Evolutionary conservation across 2,888 invertebrate genomes (phyloP), one percentile per base, ranked within the genome.

Genomic region (Macrosoma leucophasiata): DNA sequence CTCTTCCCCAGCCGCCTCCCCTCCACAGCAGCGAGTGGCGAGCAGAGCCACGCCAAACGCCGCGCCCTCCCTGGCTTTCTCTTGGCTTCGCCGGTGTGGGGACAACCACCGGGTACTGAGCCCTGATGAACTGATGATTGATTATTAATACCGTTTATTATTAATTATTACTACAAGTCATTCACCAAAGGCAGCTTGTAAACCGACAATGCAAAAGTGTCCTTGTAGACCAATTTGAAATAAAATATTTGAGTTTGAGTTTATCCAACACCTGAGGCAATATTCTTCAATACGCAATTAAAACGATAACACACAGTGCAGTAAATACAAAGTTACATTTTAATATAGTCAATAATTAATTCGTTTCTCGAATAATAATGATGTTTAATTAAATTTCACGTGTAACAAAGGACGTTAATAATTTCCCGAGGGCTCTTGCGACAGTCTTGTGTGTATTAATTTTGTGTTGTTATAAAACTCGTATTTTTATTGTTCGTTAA

Each of bases 311-410:
- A n/a, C n/a, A n/a, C n/a, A n/a, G n/a, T n/a, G n/a, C n/a, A n/a
- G n/a, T n/a, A n/a, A n/a, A n/a, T n/a, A 34, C 38, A 36, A 36
- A 42, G 39, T 49, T 41, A 45, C 41, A 41, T 43, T 45, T 47
- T 39, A 45, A 45, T 46, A 41, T 36, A 29, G 33, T 39, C 29
- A n/a, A n/a, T 30, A 41, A 44, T 33, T 37, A 29, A 38, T 36
- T 40, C 38, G 32, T 43, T 35, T 35, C 32, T 18, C 4, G 14
- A 33, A 33, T 28, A 28, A 34, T 29, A 23, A 29, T 29, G 14
- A 12, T 15, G 13, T 14, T 19, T 34, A 34, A 34, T 34, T 34
- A 34, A 34, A 34, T 24, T n/a, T n/a, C 29, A 24, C 34, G 24
- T 34, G 34, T 29, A 24, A n/a, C 20, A 19, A 24, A 18, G 13